Conservation (phyloP, 2,113 vertebrate genomes). For the Urocitellus parryii region DNA sequence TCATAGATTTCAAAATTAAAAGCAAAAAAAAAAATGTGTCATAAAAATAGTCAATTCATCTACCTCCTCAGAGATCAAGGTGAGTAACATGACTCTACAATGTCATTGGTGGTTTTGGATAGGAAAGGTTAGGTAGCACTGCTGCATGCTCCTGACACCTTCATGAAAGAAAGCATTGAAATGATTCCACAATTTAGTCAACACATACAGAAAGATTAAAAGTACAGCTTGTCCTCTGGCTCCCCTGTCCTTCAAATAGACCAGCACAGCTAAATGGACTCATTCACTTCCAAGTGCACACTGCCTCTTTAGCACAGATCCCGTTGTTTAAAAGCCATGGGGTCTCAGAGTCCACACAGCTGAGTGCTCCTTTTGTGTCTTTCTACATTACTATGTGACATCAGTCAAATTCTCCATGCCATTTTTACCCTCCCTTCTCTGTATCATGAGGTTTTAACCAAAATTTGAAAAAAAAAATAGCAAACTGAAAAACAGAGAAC, state of each 20-base stretch:
- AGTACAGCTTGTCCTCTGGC: not conserved
- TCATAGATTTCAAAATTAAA: not conserved
- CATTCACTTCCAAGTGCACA: no score
- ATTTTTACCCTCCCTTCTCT: not conserved
- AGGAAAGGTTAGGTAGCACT: not conserved
- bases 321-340: not conserved
- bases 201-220: not conserved
- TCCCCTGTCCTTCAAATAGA: not conserved
- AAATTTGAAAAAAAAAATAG: slow-evolving; percentile 30
- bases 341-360: not conserved
- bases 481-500: not conserved
- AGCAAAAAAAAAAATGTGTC: not conserved
- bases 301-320: not conserved
- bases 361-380: not conserved
- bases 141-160: not conserved
- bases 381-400: not conserved
- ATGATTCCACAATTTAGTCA: not conserved
- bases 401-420: not conserved
- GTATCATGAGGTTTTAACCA: not conserved
- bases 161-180: not conserved
- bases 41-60: not conserved
- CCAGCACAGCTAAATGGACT: not conserved
- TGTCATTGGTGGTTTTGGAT: not conserved
- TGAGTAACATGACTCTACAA: not conserved
- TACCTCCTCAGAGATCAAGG: not conserved